Conservation (phyloP, 2,113 vertebrate genomes). For the Oreochromis niloticus region DNA sequence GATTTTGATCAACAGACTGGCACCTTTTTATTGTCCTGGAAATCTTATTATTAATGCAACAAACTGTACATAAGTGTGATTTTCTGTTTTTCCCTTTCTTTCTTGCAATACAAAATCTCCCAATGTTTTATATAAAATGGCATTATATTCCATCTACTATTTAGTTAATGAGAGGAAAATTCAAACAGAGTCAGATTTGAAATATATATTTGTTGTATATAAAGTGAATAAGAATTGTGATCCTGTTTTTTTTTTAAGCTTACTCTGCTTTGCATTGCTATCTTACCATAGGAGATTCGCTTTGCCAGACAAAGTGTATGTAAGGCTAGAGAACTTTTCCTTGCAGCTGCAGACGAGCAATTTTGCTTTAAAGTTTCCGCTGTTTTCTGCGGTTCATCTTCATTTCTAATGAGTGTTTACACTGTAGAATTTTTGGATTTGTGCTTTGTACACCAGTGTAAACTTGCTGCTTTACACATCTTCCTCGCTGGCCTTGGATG, state of each 20-base stretch:
- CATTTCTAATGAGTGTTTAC: not conserved
- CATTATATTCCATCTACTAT: not conserved
- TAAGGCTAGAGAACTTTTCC: not conserved
- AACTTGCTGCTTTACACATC: not conserved
- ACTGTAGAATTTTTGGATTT: not conserved
- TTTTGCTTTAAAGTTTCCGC: not conserved
- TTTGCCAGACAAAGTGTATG: not conserved
- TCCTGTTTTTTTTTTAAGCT: not conserved
- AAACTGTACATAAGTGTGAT: slow-evolving; percentile 8
- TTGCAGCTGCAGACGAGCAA: not conserved
- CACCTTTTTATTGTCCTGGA: slow-evolving; percentile 12
- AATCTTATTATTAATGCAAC: slow-evolving; percentile 16
- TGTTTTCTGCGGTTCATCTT: not conserved
- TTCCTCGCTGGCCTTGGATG: not conserved
- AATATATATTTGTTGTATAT: slow-evolving; percentile 5
- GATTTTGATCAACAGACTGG: slow-evolving; percentile 31
- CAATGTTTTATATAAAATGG: not conserved
- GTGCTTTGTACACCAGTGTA: not conserved
- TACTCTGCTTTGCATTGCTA: not conserved
- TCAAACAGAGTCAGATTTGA: not conserved
- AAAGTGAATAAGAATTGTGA: slow-evolving; percentile 1
- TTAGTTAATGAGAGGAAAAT: not conserved
- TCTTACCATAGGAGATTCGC: not conserved
- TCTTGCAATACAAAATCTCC: not conserved
- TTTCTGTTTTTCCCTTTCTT: not conserved